These are phyloP conservation scores for Ceratina calcarata DNA, from an alignment of 1,140 invertebrate genomes.

Conservation along the genomic window DNA sequence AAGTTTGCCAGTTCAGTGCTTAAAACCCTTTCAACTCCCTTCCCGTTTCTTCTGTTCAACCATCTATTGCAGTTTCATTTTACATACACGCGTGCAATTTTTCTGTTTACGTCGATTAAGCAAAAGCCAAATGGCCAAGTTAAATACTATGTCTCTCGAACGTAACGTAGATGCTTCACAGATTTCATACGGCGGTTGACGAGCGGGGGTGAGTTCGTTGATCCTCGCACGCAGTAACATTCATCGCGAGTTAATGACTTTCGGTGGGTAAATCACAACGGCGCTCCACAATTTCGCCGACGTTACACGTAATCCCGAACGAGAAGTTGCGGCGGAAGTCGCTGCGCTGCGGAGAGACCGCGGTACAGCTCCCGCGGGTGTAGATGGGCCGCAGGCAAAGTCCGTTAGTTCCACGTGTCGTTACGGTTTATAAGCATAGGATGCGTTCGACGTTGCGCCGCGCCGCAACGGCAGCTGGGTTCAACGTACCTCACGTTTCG, in stretches of 20 bases:
- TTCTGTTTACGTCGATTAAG: too few species aligned
- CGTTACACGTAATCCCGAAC: conserved; percentile 37
- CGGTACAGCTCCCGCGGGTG: conserved; percentile 45
- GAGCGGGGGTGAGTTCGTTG: conserved; percentile 12
- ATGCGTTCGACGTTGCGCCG: conserved; percentile 69
- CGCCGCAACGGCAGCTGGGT: conserved; percentile 55
- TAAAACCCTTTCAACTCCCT: not conserved
- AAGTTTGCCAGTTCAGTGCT: conserved; percentile 14
- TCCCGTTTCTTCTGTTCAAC: not conserved
- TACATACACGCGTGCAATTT: too few species aligned
- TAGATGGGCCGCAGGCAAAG: conserved; percentile 51
- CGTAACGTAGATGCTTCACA: not conserved
- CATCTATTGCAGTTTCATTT: too few species aligned
- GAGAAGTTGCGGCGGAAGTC: conserved; percentile 36
- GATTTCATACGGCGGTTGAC: not conserved
- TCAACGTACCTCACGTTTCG: conserved; percentile 66
- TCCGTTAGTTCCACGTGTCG: conserved; percentile 77
- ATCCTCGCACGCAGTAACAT: conserved; percentile 17
- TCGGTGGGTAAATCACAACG: conserved; percentile 26
- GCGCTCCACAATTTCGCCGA: conserved; percentile 27
- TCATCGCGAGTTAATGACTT: conserved; percentile 37
- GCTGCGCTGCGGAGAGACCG: not conserved
- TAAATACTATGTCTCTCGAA: not conserved
- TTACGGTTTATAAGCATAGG: conserved; percentile 78
- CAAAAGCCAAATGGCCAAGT: too few species aligned